Conservation (phyloP, 2,113 vertebrate species). For the Podilymbus podiceps region DNA sequence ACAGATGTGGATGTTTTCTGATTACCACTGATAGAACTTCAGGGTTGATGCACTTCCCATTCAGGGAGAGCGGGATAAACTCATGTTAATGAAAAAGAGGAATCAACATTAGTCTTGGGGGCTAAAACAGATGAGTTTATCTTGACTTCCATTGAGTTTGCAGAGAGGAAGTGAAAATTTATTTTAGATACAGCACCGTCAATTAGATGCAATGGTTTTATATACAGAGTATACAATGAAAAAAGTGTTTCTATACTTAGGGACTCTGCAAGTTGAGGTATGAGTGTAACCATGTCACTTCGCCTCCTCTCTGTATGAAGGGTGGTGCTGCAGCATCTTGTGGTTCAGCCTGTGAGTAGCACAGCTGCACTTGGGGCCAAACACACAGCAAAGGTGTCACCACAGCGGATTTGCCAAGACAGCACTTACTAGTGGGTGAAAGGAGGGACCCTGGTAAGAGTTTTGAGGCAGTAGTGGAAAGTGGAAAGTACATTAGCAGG, state of each 20-base stretch:
- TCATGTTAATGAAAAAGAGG: neutral
- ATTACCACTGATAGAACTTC: neutral
- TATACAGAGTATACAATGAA: neutral
- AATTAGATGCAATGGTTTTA: neutral
- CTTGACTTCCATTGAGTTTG: neutral
- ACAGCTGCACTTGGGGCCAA: neutral
- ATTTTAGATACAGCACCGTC: neutral
- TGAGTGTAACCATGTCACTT: neutral
- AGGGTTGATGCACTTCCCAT: neutral
- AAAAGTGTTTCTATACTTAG: neutral
- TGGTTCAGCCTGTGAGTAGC: neutral
- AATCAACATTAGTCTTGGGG: neutral
- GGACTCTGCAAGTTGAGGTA: neutral
- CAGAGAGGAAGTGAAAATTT: neutral
- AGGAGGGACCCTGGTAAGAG: neutral
- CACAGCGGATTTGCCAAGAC: neutral
- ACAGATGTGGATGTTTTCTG: neutral
- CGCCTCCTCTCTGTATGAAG: neutral
- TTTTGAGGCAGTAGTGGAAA: neutral
- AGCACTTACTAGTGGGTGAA: neutral
- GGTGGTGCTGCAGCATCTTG: neutral
- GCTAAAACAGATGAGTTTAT: neutral
- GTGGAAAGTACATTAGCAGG: neutral
- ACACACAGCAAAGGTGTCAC: neutral
- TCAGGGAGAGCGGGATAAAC: neutral